Percentiles rank a stretch among this genome's conserved stretches.
Conservation (phyloP, 2,888 invertebrate genomes). For the Spodoptera picta region DNA sequence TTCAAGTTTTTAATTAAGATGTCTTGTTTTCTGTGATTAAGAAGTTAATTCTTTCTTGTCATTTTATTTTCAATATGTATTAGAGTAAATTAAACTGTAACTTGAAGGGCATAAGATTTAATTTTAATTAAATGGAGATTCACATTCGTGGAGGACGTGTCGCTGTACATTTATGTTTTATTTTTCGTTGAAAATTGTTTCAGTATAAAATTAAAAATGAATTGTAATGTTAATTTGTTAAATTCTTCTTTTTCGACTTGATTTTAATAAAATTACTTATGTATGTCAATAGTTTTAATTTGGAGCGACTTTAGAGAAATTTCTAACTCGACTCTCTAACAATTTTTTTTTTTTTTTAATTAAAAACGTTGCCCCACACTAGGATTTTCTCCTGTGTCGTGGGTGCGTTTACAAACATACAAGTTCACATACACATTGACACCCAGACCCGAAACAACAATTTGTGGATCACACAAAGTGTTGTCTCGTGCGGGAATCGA, state of each 20-base stretch:
- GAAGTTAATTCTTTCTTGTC: constrained; percentile 67
- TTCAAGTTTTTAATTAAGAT: constrained; percentile 78
- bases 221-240: constrained; percentile 23
- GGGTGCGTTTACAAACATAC: too few species aligned
- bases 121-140: background rate
- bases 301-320: too few species aligned
- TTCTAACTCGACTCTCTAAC: too few species aligned
- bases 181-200: constrained; percentile 39
- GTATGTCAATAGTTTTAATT: too few species aligned
- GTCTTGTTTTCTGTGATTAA: constrained; percentile 75
- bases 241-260: constrained; percentile 15
- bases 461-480: too few species aligned
- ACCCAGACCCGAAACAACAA: too few species aligned
- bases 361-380: too few species aligned
- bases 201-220: constrained; percentile 36
- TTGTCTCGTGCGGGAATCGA: too few species aligned
- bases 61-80: constrained; percentile 46
- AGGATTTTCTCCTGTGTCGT: too few species aligned
- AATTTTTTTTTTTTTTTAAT: too few species aligned
- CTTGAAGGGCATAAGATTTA: fast-evolving
- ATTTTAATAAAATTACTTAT: background rate
- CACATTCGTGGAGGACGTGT: constrained; percentile 26
- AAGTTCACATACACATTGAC: too few species aligned
- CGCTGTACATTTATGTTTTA: constrained; percentile 9
- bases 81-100: background rate